Evolutionary conservation across 1,140 invertebrate species (phyloP).

Genomic region (Semibalanus balanoides): DNA sequence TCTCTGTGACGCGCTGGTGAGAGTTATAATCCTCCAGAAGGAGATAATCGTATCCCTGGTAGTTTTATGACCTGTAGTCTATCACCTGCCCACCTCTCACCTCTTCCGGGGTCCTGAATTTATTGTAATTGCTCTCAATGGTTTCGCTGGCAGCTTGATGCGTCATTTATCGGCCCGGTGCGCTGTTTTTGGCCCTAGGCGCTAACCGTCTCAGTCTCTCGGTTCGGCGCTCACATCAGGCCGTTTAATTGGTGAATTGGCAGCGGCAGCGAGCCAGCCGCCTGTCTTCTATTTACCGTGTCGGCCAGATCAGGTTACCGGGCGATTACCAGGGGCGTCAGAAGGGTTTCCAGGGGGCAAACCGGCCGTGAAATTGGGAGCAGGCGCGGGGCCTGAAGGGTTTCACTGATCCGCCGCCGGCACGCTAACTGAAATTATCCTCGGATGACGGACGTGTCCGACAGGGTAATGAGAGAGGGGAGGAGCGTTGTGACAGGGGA

Average conservation of each 20-base stretch:
- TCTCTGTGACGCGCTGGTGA: no score
- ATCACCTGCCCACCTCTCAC: no score
- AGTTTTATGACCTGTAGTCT: no score
- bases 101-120: no score
- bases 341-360: not conserved
- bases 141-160: not conserved
- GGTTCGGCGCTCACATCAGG: no score
- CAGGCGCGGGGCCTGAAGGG: no score
- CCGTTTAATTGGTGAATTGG: not conserved
- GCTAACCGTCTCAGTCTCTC: not conserved
- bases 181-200: not conserved
- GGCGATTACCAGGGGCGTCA: not conserved
- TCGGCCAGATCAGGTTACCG: not conserved
- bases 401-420: not conserved
- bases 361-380: not conserved
- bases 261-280: not conserved
- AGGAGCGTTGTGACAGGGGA: not conserved
- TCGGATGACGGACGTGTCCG: no score
- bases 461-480: not conserved
- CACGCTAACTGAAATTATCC: not conserved
- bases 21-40: no score
- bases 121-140: no score
- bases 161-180: not conserved
- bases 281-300: not conserved
- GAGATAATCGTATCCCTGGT: no score